Conservation (phyloP, 1,140 invertebrate genomes). For the Tachypleus tridentatus region DNA sequence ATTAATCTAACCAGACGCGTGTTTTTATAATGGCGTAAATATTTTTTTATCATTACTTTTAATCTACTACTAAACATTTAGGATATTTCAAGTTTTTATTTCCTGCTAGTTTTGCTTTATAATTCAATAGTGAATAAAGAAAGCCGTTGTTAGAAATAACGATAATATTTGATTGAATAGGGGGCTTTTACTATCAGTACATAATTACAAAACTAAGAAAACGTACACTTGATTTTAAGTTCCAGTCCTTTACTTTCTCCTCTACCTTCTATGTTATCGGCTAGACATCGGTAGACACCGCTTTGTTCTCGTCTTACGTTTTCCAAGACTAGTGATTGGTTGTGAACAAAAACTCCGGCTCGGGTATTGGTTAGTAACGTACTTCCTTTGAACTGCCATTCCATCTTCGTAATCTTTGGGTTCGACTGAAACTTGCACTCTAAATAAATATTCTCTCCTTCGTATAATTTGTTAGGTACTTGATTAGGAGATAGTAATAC, state of each 20-base stretch:
- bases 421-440: slow-evolving; percentile 79
- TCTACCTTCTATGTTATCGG: slow-evolving; percentile 75
- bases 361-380: slow-evolving; percentile 28
- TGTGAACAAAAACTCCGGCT: slow-evolving; percentile 61
- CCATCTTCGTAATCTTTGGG: slow-evolving; percentile 63
- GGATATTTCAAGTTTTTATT: no score
- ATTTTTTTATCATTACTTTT: no score
- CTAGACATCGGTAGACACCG: slow-evolving; percentile 64
- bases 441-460: slow-evolving; percentile 73
- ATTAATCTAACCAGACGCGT: no score
- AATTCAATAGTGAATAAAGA: no score
- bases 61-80: no score
- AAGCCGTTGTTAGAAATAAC: no score
- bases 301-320: slow-evolving; percentile 26
- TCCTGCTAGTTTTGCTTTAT: no score
- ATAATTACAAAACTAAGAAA: no score
- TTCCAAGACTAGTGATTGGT: slow-evolving; percentile 44
- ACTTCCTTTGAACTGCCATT: slow-evolving; percentile 61
- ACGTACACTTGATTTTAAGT: slow-evolving; percentile 56
- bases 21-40: no score
- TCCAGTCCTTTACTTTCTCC: slow-evolving; percentile 68
- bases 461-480: slow-evolving; percentile 10
- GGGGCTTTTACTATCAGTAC: no score
- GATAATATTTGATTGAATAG: no score
- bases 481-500: no score